Evolutionary conservation across 2,888 invertebrate species (phyloP), one percentile per base, ranked within the genome.

Genomic region (Nemoura dubitans): DNA sequence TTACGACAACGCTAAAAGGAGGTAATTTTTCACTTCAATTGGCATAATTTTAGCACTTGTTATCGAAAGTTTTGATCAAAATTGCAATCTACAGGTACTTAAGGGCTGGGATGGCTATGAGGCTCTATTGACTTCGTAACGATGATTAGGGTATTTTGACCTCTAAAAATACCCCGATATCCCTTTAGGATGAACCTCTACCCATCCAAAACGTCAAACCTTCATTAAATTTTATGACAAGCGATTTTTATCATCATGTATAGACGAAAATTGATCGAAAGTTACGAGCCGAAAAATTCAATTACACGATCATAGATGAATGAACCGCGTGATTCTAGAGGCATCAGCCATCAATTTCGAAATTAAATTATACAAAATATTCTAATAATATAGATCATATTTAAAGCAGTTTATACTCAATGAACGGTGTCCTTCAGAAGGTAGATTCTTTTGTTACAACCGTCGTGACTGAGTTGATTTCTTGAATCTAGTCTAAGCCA

Each of bases 181-280:
- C 59, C 59, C 21, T 59, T 59, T 7, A 2, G 59, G 21, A 10
- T 10, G 59, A 59, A 59, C 59, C 59, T 59, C 59, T 7, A 21
- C 21, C 59, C 59, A 59, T 59, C 59, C 36, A 59, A 59, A 59
- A 59, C 59, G 14, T 59, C 59, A 59, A 59, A 59, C 59, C 59
- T 10, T 21, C 59, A 59, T 59, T 59, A 59, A 59, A 59, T 59
- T 59, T 59, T 59, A 59, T 59, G 59, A 59, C 59, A 21, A 59
- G 59, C 59, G 59, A 59, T 59, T 59, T 36, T 59, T 59, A 59
- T 59, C 59, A 59, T 10, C 21, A 16, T 59, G 16, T 59, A 59
- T 59, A 59, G 59, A 59, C 59, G 59, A 59, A 59, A 59, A 59
- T 59, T 59, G 59, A 59, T 59, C 59, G 59, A 59, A 59, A 59